A percentile compares a stretch with the other conserved stretches of the same genome.
phyloP scores from a whole-genome alignment of 2,113 vertebrate species.

The Channa argus region DNA sequence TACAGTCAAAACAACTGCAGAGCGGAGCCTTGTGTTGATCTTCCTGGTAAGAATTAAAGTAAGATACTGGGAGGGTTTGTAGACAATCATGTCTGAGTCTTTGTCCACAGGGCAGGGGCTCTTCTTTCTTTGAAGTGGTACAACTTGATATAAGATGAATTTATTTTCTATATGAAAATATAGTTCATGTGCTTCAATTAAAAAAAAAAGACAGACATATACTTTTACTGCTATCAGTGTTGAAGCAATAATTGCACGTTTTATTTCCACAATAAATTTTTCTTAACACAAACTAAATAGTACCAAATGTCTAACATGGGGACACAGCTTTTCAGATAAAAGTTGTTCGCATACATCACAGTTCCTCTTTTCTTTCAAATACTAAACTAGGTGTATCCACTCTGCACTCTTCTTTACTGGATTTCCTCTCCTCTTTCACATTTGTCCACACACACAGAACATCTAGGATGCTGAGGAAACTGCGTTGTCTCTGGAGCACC shows the following conservation, averaged over 20 bases:
- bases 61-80: conserved; percentile 26
- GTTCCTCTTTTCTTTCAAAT: conserved; percentile 35
- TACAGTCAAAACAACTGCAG: conserved; percentile 67
- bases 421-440: not conserved
- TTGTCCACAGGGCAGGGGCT: conserved; percentile 3
- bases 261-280: conserved; percentile 18
- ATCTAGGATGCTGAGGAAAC: not conserved
- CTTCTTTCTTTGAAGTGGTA: conserved; percentile 3
- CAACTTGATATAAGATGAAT: conserved; percentile 5
- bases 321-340: not conserved
- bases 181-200: not conserved
- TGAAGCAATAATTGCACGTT: not conserved
- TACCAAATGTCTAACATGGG: not conserved
- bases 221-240: too few relatives aligned
- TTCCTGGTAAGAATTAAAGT: conserved; percentile 34
- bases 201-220: not conserved
- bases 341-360: conserved; percentile 27
- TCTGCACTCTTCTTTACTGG: not conserved
- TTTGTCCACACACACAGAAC: not conserved
- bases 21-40: conserved; percentile 38
- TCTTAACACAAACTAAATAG: not conserved
- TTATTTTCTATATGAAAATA: conserved; percentile 2
- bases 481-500: not conserved
- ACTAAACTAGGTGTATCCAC: not conserved
- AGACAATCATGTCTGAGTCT: conserved; percentile 11